Evolutionary conservation across 2,113 vertebrate genomes (phyloP).

Genomic region (Ptilorrhoa leucosticta): DNA sequence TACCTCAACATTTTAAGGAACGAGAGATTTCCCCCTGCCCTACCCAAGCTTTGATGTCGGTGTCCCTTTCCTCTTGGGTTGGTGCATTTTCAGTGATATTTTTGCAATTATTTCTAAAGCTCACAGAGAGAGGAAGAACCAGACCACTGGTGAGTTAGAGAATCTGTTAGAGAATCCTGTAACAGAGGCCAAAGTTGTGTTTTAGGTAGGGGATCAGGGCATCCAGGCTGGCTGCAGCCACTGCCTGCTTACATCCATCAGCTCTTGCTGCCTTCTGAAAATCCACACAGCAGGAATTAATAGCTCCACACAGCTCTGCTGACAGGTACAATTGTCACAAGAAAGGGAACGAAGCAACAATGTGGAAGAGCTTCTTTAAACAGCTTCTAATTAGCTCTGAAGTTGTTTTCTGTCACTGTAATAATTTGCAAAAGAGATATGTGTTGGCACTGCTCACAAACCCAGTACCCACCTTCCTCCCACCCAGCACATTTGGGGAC

Average conservation of each 20-base stretch:
- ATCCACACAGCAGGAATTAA: constrained; percentile 2
- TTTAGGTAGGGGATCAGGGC: neutral
- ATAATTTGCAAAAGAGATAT: constrained; percentile 36
- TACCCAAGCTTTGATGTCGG: neutral
- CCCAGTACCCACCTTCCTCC: neutral
- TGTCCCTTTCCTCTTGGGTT: neutral
- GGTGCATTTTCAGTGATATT: neutral
- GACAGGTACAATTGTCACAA: constrained; percentile 61
- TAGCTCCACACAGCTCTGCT: constrained; percentile 17
- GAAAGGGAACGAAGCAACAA: constrained; percentile 15
- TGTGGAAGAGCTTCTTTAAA: constrained; percentile 54
- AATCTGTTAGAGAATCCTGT: neutral
- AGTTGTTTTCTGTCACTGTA: constrained; percentile 49
- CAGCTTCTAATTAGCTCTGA: constrained; percentile 65
- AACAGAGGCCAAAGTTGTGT: neutral
- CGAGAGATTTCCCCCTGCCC: neutral
- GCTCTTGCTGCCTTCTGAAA: neutral
- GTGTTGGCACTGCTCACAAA: constrained; percentile 27
- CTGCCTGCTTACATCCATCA: neutral
- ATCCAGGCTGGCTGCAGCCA: neutral
- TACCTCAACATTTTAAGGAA: neutral
- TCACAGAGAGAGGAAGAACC: neutral
- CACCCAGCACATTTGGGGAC: neutral
- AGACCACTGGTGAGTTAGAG: neutral
- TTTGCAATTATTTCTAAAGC: neutral